These are phyloP conservation scores for Agriopis marginaria DNA, from an alignment of 2,888 invertebrate species.

Conservation along the genomic window DNA sequence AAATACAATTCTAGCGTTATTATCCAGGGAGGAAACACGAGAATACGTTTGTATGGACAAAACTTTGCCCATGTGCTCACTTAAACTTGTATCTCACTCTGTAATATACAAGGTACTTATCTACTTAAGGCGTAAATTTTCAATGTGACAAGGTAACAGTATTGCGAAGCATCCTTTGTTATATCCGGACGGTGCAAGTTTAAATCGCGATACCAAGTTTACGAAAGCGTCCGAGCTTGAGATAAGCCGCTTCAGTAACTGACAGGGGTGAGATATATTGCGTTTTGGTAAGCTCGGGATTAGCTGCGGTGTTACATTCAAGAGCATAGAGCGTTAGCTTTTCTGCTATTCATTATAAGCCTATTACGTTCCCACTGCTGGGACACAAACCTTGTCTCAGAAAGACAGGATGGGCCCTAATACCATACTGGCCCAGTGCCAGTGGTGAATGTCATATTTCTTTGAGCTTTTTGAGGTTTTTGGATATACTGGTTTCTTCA, in stretches of 20 bases:
- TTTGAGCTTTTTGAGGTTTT: no score
- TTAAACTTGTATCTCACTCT: not conserved
- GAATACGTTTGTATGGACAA: no score
- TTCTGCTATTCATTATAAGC: not conserved
- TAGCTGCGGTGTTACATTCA: slow-evolving; percentile 8
- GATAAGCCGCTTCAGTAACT: slow-evolving; percentile 45
- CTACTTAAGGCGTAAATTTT: not conserved
- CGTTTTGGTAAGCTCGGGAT: slow-evolving; percentile 29
- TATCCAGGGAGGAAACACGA: no score
- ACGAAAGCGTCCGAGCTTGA: slow-evolving; percentile 37
- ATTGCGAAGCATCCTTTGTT: slow-evolving; percentile 21
- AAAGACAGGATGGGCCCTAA: no score
- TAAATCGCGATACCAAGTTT: slow-evolving; percentile 46
- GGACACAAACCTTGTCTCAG: no score
- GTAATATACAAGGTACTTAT: not conserved
- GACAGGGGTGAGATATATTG: slow-evolving; percentile 43
- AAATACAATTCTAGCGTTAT: no score
- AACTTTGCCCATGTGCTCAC: no score
- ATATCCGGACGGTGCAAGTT: slow-evolving; percentile 37
- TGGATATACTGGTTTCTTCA: no score
- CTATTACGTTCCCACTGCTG: no score
- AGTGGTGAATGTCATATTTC: no score
- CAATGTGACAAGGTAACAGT: slow-evolving; percentile 16
- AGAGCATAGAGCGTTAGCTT: not conserved
- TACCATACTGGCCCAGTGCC: no score